Percentiles rank a stretch among this genome's conserved stretches.
These are phyloP conservation scores for Vicugna pacos DNA, from an alignment of 2,113 vertebrate species.

Conservation along the genomic window DNA sequence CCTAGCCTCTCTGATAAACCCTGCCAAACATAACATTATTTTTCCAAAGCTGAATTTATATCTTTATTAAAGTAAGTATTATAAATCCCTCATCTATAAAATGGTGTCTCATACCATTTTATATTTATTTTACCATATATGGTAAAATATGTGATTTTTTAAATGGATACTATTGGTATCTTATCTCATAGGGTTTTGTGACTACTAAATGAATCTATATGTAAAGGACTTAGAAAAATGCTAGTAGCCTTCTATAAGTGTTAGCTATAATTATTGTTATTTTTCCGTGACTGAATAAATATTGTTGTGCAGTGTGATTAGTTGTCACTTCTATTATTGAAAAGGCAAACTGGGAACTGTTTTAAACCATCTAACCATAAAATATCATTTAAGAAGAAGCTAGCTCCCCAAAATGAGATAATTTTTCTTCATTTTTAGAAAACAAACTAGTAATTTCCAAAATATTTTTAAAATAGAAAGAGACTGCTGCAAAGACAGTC, in stretches of 20 bases:
- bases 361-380: conserved; percentile 47
- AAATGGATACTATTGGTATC: neutral
- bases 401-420: conserved; percentile 18
- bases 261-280: neutral
- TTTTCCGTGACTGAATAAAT: neutral
- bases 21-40: conserved; percentile 6
- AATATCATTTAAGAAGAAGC: conserved; percentile 43
- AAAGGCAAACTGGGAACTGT: conserved; percentile 22
- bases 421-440: conserved; percentile 65
- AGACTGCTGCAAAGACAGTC: neutral
- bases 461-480: conserved; percentile 49
- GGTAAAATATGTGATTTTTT: no score
- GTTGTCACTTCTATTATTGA: conserved; percentile 9
- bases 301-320: neutral
- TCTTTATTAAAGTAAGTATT: neutral
- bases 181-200: neutral
- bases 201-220: conserved; percentile 28
- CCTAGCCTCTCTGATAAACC: conserved; percentile 53
- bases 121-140: no score
- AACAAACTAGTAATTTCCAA: conserved; percentile 53
- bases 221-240: neutral
- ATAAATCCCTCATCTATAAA: conserved; percentile 16
- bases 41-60: conserved; percentile 55
- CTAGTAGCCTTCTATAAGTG: neutral
- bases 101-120: neutral